These are phyloP conservation scores for Martes martes DNA, from an alignment of 2,113 vertebrate genomes.

Conservation along the genomic window DNA sequence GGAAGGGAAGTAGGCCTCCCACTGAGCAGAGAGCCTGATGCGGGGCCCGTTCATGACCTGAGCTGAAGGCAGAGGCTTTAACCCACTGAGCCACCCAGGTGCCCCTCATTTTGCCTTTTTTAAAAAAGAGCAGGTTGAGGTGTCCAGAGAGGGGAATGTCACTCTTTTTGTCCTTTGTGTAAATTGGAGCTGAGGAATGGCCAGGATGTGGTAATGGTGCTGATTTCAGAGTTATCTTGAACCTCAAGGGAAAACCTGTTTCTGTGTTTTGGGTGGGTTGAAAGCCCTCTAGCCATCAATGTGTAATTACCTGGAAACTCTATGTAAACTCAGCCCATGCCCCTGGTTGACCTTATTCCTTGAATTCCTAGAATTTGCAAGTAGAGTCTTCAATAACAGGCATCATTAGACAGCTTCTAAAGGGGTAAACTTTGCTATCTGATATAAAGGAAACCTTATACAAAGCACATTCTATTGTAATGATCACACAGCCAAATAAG, in stretches of 20 bases:
- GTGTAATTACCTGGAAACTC: not conserved
- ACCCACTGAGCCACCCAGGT: too few species aligned
- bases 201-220: not conserved
- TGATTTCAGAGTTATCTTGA: not conserved
- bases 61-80: too few species aligned
- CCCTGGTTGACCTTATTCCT: not conserved
- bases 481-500: not conserved
- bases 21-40: too few species aligned
- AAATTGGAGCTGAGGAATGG: not conserved
- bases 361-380: not conserved
- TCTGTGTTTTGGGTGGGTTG: not conserved
- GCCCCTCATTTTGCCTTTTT: too few species aligned
- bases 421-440: not conserved
- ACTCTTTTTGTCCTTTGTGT: not conserved
- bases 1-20: too few species aligned
- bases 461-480: not conserved
- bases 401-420: not conserved
- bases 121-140: not conserved
- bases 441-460: not conserved
- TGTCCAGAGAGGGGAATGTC: not conserved
- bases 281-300: not conserved
- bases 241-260: not conserved
- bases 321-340: not conserved
- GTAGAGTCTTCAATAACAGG: not conserved
- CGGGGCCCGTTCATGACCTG: too few species aligned